Evolutionary conservation across 2,888 invertebrate genomes (phyloP), one percentile per base, ranked within the genome.

Genomic region (Melieria picta): DNA sequence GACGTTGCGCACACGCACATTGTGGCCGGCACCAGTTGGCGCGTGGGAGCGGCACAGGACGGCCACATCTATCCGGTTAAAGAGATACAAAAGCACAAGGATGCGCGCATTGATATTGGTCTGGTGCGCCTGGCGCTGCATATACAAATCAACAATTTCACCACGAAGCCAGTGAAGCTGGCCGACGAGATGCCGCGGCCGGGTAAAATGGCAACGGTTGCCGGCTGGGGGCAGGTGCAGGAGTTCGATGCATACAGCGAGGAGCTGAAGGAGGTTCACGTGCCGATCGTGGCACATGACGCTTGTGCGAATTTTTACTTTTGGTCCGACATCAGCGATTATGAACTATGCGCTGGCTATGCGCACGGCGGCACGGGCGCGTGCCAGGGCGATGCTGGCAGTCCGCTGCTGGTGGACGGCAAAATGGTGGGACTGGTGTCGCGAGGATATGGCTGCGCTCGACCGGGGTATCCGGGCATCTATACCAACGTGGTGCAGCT

Each of bases 321-420:
- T 0, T 57, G 43, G 47, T 80, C 80, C 0, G 84, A 76, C 11
- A 88, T 88, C 42, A 89, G 89, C 0, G 79, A 87, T 0, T 86
- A 84, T 1, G 90, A 91, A 89, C 80, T 91, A 0, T 91, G 91
- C 78, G 91, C 91, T 42, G 91, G 91, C 0, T 68, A 77, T 67
- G 64, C 78, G 0, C 60, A 74, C 76, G 84, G 82, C 0, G 84
- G 87, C 0, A 81, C 85, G 56, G 89, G 72, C 50, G 72, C 76
- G 3, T 77, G 77, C 52, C 72, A 70, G 56, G 77, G 77, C 56
- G 77, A 77, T 65, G 72, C 68, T 2, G 77, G 77, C 43, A 71
- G 76, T 67, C 76, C 77, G 9, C 50, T 77, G 52, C 66, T 77
- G 30, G 74, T 77, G 0, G 11, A 67, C 1, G 47, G 69, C 7